Evolutionary conservation across 2,113 vertebrate genomes (phyloP).

Genomic region (Poeciliopsis occidentalis): DNA sequence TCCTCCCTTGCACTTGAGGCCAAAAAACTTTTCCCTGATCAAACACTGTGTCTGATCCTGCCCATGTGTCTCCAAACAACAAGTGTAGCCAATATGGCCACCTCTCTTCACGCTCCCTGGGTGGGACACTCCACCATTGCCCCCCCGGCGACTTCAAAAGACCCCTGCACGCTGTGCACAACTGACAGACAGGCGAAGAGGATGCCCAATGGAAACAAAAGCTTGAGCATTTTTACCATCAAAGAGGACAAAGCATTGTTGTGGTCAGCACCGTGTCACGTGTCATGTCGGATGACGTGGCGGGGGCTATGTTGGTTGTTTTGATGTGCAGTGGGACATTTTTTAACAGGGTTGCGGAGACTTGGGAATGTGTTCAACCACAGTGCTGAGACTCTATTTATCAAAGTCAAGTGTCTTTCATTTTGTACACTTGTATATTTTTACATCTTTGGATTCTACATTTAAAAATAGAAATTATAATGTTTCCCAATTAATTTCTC

Average conservation of each 20-base stretch:
- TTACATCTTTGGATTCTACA: conserved; percentile 11
- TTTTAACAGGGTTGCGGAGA: conserved; percentile 66
- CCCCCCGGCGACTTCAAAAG: conserved; percentile 67
- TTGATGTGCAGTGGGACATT: conserved; percentile 72
- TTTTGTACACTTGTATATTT: conserved; percentile 10
- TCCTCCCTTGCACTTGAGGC: conserved; percentile 21
- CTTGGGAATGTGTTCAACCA: conserved; percentile 61
- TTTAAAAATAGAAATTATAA: conserved; percentile 45
- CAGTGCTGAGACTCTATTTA: conserved; percentile 71
- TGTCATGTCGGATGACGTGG: conserved; percentile 75
- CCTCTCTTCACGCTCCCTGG: conserved; percentile 32
- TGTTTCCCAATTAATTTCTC: conserved; percentile 52
- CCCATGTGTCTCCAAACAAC: conserved; percentile 58
- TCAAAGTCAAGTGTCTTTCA: conserved; percentile 73
- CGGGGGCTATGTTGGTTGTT: conserved; percentile 61
- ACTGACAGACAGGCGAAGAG: conserved; percentile 64
- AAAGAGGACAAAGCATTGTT: conserved; percentile 66
- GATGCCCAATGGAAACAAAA: conserved; percentile 71
- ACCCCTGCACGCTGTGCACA: conserved; percentile 6
- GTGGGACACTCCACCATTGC: conserved; percentile 40
- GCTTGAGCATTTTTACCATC: conserved; percentile 61
- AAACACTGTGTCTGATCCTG: conserved; percentile 52
- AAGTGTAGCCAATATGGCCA: conserved; percentile 65
- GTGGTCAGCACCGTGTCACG: conserved; percentile 79
- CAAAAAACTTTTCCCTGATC: conserved; percentile 37